These are phyloP conservation scores for Cheiracanthium punctorium DNA, from an alignment of 2,888 invertebrate genomes.

Conservation along the genomic window DNA sequence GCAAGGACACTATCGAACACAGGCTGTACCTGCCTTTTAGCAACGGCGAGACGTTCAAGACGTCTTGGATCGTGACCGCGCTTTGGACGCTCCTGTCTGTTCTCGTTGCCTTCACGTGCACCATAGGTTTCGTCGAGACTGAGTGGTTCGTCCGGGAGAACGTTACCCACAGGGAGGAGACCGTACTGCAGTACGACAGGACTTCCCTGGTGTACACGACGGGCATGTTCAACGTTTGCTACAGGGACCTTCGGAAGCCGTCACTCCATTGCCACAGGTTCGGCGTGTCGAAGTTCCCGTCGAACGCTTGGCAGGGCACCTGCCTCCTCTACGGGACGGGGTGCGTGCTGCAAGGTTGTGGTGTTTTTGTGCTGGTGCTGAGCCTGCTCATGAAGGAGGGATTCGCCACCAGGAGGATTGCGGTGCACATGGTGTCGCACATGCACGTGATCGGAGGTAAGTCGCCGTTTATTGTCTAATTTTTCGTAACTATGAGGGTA, in stretches of 20 bases:
- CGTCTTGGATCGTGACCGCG: slow-evolving; percentile 73
- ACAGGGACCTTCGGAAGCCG: slow-evolving; percentile 32
- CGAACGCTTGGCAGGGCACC: slow-evolving; percentile 75
- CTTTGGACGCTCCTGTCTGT: slow-evolving; percentile 76
- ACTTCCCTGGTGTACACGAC: slow-evolving; percentile 49
- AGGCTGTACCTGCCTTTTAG: background rate
- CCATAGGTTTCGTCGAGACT: slow-evolving; percentile 76
- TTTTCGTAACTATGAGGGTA: too few relatives aligned
- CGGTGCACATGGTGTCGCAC: slow-evolving; percentile 73
- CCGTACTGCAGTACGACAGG: slow-evolving; percentile 44
- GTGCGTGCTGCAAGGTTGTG: slow-evolving; percentile 74
- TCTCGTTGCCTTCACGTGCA: slow-evolving; percentile 75
- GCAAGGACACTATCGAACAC: background rate
- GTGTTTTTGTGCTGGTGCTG: slow-evolving; percentile 74
- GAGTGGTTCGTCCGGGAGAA: slow-evolving; percentile 76
- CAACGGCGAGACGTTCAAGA: slow-evolving; percentile 48
- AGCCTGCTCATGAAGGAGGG: slow-evolving; percentile 73
- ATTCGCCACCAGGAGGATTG: slow-evolving; percentile 73
- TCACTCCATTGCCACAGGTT: slow-evolving; percentile 68
- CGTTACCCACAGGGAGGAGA: slow-evolving; percentile 12
- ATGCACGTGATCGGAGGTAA: slow-evolving; percentile 75
- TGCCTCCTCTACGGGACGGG: slow-evolving; percentile 75
- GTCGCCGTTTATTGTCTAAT: too few relatives aligned
- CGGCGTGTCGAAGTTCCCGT: slow-evolving; percentile 70
- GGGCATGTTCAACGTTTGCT: slow-evolving; percentile 61